Conservation (phyloP, 2,113 vertebrate genomes). For the Spermophilus dauricus region DNA sequence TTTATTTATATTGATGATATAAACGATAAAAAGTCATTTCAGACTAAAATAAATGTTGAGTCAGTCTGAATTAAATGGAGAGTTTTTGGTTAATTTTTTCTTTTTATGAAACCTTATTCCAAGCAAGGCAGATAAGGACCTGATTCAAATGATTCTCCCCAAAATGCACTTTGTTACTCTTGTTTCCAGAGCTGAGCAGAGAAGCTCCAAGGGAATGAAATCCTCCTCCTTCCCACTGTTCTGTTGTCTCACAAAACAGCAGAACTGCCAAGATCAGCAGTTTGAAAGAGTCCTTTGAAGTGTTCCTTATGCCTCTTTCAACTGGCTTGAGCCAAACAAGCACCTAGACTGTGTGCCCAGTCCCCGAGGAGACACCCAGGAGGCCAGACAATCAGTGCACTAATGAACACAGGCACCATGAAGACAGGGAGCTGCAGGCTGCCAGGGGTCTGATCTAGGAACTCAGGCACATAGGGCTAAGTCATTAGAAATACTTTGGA, state of each 20-base stretch:
- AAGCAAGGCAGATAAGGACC: constrained; percentile 15
- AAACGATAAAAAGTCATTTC: too few relatives aligned
- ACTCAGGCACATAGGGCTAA: background rate
- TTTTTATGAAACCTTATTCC: constrained; percentile 53
- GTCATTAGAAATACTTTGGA: constrained; percentile 42
- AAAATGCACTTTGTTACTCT: constrained; percentile 2
- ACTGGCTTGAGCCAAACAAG: constrained; percentile 61
- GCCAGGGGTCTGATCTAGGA: background rate
- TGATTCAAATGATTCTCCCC: background rate
- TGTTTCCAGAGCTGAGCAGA: constrained; percentile 60
- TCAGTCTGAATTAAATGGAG: background rate
- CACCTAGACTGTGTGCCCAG: background rate
- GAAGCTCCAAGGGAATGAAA: constrained; percentile 61
- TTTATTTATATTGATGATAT: background rate
- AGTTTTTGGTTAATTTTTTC: constrained; percentile 9
- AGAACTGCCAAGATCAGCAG: constrained; percentile 72
- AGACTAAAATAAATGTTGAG: background rate
- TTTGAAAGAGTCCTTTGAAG: constrained; percentile 72
- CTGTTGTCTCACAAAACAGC: constrained; percentile 83
- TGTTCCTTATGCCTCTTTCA: constrained; percentile 52
- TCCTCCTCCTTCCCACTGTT: constrained; percentile 65
- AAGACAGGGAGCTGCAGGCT: background rate
- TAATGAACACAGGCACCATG: background rate
- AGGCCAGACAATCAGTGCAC: background rate
- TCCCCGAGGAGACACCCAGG: background rate